Evolutionary conservation across 2,113 vertebrate species (phyloP), one percentile per base, ranked within the genome.

Genomic region (Sylvia atricapilla): DNA sequence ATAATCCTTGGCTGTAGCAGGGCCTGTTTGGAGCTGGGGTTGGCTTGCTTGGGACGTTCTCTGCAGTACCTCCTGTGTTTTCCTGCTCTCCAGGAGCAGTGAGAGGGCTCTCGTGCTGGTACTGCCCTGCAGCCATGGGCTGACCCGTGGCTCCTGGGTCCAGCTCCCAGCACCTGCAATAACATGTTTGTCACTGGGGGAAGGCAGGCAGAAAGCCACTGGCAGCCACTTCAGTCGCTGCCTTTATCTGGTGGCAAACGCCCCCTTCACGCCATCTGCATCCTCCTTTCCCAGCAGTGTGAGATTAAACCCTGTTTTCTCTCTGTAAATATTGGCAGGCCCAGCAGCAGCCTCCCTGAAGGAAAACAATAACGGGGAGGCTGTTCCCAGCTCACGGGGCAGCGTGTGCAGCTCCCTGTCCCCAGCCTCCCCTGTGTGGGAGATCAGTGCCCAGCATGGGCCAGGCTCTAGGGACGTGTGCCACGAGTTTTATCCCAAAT

Each of bases 271-370:
- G 0, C 94, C 94, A 95, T 94, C 94, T 96, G 96, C 94, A 95
- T 95, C 93, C 96, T 96, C 85, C 90, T 89, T 93, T 90, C 91
- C 95, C 95, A 96, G 95, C 92, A 39, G 60, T 5, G 43, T 3
- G 76, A 84, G 85, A 72, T 81, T 78, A 78, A 92, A 72, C 92
- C 84, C 56, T 78, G 49, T 35, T 95, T 90, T 92, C 86, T 96
- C 96, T 94, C 37, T 86, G 88, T 67, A 92, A 89, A 90, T 39
- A 81, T 76, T 95, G 95, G 95, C 96, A 92, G 93, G 81, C 33
- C 10, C 72, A 35, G 82, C 39, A 4, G 95, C 93, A 94, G 75
- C 94, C 94, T 94, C 96, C 96, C 84, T 35, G 50, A 77, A 74
- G 33, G 55, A 80, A 94, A 97, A 96, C 95, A 96, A 86, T 64